Conservation (phyloP, 2,888 invertebrate genomes). For the Mongoloraphidia duomilia region DNA sequence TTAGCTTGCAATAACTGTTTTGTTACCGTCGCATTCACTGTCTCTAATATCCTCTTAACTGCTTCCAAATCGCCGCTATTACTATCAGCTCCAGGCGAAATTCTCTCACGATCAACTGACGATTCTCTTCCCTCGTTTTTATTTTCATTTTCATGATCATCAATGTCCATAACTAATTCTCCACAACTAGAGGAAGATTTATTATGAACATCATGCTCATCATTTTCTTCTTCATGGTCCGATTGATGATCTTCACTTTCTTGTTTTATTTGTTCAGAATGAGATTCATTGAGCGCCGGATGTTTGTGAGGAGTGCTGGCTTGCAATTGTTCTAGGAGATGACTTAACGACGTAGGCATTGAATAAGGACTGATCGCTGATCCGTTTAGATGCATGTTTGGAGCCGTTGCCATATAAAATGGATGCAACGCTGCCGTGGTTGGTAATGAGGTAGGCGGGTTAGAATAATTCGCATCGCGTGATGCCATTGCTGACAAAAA, state of each 20-base stretch:
- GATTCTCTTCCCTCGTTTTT: conserved; percentile 24
- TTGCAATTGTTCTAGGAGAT: conserved; percentile 49
- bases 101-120: conserved; percentile 15
- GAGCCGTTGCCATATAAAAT: conserved; percentile 40
- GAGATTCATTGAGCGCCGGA: conserved; percentile 24
- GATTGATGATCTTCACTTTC: conserved; percentile 17
- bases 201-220: not conserved
- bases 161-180: conserved; percentile 56
- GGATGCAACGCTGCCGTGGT: conserved; percentile 43
- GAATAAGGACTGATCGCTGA: conserved; percentile 32
- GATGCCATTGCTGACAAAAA: conserved; percentile 37
- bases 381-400: conserved; percentile 34
- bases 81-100: conserved; percentile 22
- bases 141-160: conserved; percentile 39
- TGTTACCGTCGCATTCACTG: conserved; percentile 59
- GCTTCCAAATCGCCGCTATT: conserved; percentile 43
- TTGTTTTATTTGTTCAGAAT: conserved; percentile 44
- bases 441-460: conserved; percentile 29
- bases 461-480: conserved; percentile 34
- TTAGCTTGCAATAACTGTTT: conserved; percentile 58
- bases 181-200: conserved; percentile 19
- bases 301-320: conserved; percentile 21
- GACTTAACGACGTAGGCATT: conserved; percentile 42
- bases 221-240: conserved; percentile 6
- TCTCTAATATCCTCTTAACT: conserved; percentile 58